Base-by-base conservation (phyloP, 2,888 invertebrate species). In the Erebia ligea region DNA sequence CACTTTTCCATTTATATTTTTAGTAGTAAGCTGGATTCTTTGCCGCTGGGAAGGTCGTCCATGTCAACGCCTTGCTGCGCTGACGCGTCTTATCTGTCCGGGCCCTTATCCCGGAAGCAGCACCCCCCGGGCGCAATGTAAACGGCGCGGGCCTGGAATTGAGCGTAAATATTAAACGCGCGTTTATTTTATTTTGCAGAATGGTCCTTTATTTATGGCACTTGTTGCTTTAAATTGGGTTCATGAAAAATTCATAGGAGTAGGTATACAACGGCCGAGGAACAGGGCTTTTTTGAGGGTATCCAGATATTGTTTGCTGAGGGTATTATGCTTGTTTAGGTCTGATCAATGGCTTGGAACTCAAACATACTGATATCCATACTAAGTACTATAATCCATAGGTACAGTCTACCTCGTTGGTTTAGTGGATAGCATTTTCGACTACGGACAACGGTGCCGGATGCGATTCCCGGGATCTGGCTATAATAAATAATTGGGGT, bases 201-300 rank as follows among this genome's bases (percentile, higher is more conserved):
- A 59, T 67, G 72, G 67, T 62, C 59, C 68, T 34, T 68, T 71
- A 71, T 73, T 72, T 72, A 73, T 70, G 61, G 62, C 48, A 73
- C 70, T 73, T 68, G 73, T 73, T 73, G 70, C 73, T 68, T 68
- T 64, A 70, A 73, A 70, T 73, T 70, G 65, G 65, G 66, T 70
- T 62, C 50, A 50, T 70, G 59, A 66, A 70, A 65, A 58, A 67
- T 67, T 58, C 48, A 69, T 64, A 21, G 50, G 52, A 69, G 13
- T 45, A 45, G 2, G 11, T 45, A 25, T 1, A 25, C 21, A 21
- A 48, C 13, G 56, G 63, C 42, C 19, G 68, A n/a, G 42, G 17
- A 54, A 13, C 61, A n/a, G 9, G 8, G 59, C 57, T 34, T 40
- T 50, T 54, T 68, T 45, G 19, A 40, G 40, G 59, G 17, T 8